These are phyloP conservation scores for Galeopsomyia nigrocyanea DNA, from an alignment of 2,888 invertebrate species.

Conservation along the genomic window DNA sequence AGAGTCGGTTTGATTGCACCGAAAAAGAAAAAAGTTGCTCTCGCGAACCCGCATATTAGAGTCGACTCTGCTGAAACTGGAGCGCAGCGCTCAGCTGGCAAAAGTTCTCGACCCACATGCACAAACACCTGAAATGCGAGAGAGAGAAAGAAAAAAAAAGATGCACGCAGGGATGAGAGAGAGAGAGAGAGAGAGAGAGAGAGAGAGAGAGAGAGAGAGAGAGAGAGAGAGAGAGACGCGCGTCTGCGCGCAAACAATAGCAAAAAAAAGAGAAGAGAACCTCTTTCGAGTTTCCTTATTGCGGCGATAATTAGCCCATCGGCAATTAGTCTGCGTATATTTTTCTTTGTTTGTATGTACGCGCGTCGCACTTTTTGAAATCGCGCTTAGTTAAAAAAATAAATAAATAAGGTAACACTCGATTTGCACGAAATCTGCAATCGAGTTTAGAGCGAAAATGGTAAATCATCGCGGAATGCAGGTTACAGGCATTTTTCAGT, in stretches of 20 bases:
- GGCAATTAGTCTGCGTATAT: slow-evolving; percentile 34
- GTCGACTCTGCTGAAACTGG: slow-evolving; percentile 1
- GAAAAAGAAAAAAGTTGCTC: no score
- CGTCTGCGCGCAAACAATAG: not conserved
- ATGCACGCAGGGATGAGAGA: no score
- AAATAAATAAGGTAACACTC: no score
- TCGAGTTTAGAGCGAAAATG: not conserved
- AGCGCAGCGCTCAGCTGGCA: not conserved
- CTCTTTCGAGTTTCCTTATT: slow-evolving; percentile 21
- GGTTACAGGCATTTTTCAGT: not conserved
- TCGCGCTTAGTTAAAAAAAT: no score
- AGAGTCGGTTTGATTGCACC: no score
- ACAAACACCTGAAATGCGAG: not conserved
- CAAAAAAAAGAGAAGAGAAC: not conserved
- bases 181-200: not conserved
- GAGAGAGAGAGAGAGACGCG: not conserved
- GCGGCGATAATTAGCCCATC: slow-evolving; percentile 37
- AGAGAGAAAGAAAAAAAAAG: no score
- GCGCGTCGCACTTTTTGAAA: no score
- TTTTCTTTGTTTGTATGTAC: no score
- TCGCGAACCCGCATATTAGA: not conserved
- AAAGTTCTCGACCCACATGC: slow-evolving; percentile 27
- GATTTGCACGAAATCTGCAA: no score
- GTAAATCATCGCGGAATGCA: slow-evolving; percentile 11
- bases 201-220: not conserved